These are phyloP conservation scores for Todus mexicanus DNA, from an alignment of 2,797 vertebrate genomes.

Conservation along the genomic window DNA sequence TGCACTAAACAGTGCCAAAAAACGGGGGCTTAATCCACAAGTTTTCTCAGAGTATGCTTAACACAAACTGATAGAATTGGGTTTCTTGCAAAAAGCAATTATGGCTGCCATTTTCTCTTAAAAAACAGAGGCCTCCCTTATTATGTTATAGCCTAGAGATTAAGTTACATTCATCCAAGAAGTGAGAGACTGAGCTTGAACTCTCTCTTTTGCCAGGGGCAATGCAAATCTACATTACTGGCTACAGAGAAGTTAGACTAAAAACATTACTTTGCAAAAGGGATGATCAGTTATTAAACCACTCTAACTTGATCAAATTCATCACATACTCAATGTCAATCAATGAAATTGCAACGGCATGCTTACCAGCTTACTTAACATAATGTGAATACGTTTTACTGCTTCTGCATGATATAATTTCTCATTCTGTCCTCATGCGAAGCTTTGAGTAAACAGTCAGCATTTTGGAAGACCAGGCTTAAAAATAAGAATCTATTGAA, in stretches of 20 bases:
- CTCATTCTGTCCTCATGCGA: conserved; percentile 17
- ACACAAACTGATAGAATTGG: neutral
- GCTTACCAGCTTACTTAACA: conserved; percentile 25
- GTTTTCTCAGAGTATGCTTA: neutral
- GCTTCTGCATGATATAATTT: conserved; percentile 43
- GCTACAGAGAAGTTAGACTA: neutral
- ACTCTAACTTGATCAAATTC: conserved; percentile 12
- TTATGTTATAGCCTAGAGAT: neutral
- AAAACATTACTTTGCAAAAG: conserved; percentile 20
- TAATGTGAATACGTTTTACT: conserved; percentile 57
- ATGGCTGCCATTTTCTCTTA: neutral
- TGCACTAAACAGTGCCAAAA: neutral
- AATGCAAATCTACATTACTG: conserved; percentile 20
- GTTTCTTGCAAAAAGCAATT: conserved; percentile 1
- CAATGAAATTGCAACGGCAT: neutral
- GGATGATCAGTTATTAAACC: conserved; percentile 15
- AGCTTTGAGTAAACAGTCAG: conserved; percentile 20
- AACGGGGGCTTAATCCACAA: neutral
- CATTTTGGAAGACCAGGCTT: neutral
- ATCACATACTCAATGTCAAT: neutral
- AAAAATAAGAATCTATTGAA: conserved; percentile 11
- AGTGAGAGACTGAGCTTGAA: neutral
- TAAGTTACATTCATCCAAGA: neutral
- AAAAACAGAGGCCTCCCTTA: neutral
- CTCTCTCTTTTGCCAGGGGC: conserved; percentile 36